phyloP scores from a whole-genome alignment of 2,113 vertebrate genomes.

The Megaleporinus macrocephalus region DNA sequence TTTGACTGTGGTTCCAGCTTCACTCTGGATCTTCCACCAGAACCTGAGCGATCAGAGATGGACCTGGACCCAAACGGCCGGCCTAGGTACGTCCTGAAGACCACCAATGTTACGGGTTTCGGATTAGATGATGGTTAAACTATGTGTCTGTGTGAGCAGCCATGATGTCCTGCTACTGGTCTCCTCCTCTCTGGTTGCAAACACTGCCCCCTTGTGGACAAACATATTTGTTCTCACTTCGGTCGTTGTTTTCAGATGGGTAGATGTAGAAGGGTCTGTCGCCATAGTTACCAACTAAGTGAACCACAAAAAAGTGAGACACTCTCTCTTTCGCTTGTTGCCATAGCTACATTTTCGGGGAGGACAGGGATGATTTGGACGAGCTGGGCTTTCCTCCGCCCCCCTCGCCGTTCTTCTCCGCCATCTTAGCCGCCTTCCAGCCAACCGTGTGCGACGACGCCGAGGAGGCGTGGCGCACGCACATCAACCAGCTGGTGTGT shows the following conservation, averaged over 20 bases:
- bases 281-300: background rate
- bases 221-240: background rate
- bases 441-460: constrained; percentile 90
- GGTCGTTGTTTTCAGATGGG: background rate
- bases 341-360: constrained; percentile 81
- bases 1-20: constrained; percentile 93
- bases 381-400: constrained; percentile 86
- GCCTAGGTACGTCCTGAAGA: constrained; percentile 77
- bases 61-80: constrained; percentile 85
- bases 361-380: constrained; percentile 83
- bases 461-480: constrained; percentile 91
- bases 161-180: no score
- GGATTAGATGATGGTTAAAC: no score
- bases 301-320: background rate
- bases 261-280: background rate
- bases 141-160: no score
- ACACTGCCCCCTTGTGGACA: constrained; percentile 1
- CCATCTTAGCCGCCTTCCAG: constrained; percentile 97
- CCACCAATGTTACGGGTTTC: background rate
- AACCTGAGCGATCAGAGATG: constrained; percentile 77
- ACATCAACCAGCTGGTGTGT: constrained; percentile 93
- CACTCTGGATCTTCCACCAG: constrained; percentile 86
- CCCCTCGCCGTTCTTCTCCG: constrained; percentile 96
- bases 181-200: background rate
- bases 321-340: constrained; percentile 34